Percentiles rank a stretch among this genome's conserved stretches.
phyloP scores from a whole-genome alignment of 2,888 invertebrate species.

The Dynastes grantii region DNA sequence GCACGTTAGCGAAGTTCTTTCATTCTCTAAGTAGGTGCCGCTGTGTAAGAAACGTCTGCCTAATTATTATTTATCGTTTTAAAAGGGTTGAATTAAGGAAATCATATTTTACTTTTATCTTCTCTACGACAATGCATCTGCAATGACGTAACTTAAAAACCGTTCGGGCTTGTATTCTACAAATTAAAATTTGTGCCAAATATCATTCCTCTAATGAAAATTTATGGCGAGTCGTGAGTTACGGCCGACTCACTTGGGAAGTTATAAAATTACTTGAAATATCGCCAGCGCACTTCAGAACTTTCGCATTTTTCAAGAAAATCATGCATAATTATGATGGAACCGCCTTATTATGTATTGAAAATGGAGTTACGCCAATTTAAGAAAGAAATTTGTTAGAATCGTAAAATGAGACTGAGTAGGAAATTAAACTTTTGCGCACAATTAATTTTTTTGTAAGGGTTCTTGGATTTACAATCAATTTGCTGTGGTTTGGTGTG shows the following conservation, averaged over 20 bases:
- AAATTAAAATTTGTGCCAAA: slow-evolving; percentile 57
- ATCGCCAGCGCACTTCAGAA: slow-evolving; percentile 16
- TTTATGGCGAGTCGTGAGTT: slow-evolving; percentile 53
- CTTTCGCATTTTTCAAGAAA: slow-evolving; percentile 2
- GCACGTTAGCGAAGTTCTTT: background rate
- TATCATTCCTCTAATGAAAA: slow-evolving; percentile 55
- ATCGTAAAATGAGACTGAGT: no score
- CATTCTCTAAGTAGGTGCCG: background rate
- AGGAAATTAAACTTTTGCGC: no score
- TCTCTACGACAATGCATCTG: slow-evolving; percentile 27
- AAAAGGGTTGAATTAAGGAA: slow-evolving; percentile 46
- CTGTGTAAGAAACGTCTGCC: slow-evolving; percentile 12
- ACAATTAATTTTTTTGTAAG: no score
- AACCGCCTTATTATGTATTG: no score
- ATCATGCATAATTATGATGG: no score
- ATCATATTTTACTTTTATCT: slow-evolving; percentile 47
- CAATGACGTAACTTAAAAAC: slow-evolving; percentile 24
- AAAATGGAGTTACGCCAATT: no score
- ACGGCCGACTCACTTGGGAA: slow-evolving; percentile 47
- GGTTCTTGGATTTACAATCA: no score
- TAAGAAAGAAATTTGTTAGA: no score
- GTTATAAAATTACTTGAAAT: slow-evolving; percentile 34
- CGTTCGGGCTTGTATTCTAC: slow-evolving; percentile 53
- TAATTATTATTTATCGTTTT: slow-evolving; percentile 43
- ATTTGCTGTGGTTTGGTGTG: no score